A percentile compares a stretch with the other conserved stretches of the same genome.
phyloP scores from a whole-genome alignment of 92 coral and sea anemone species.

The Porites divaricata region DNA sequence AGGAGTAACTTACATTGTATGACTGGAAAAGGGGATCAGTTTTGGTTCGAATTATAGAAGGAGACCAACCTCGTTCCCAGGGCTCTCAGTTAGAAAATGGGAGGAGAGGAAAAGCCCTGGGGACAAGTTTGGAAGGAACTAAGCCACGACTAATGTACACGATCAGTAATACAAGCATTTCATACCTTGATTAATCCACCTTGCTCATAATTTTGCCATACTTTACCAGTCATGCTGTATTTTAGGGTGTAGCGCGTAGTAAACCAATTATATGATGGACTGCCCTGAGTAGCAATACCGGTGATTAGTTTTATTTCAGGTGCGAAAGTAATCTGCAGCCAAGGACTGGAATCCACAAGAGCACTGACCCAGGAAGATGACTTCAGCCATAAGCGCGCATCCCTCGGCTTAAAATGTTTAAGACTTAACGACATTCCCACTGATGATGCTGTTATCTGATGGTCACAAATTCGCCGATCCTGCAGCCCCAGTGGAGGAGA shows the following conservation, averaged over 20 bases:
- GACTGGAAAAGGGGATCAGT: too few relatives aligned
- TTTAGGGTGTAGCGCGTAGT: conserved; percentile 58
- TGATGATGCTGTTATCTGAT: conserved; percentile 70
- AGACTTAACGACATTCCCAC: conserved; percentile 65
- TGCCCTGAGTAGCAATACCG: conserved; percentile 79
- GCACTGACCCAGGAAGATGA: conserved; percentile 71
- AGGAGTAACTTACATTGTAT: too few relatives aligned
- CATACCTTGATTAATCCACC: conserved; percentile 16
- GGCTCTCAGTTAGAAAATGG: too few relatives aligned
- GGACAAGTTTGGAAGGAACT: too few relatives aligned
- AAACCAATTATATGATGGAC: conserved; percentile 73
- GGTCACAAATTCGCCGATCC: conserved; percentile 56
- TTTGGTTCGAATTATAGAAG: too few relatives aligned
- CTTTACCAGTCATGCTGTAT: conserved; percentile 47
- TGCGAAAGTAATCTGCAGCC: conserved; percentile 67
- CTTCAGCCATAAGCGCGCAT: conserved; percentile 36
- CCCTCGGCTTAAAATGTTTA: conserved; percentile 44
- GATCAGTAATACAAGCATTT: too few relatives aligned
- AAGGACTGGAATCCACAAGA: conserved; percentile 51
- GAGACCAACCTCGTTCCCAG: too few relatives aligned
- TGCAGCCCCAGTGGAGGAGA: conserved; percentile 72
- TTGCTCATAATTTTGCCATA: conserved; percentile 45
- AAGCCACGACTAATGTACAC: too few relatives aligned
- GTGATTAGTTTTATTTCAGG: conserved; percentile 61
- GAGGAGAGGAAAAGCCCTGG: too few relatives aligned